Conservation (phyloP, 1,140 invertebrate species). For the Halyomorpha halys region DNA sequence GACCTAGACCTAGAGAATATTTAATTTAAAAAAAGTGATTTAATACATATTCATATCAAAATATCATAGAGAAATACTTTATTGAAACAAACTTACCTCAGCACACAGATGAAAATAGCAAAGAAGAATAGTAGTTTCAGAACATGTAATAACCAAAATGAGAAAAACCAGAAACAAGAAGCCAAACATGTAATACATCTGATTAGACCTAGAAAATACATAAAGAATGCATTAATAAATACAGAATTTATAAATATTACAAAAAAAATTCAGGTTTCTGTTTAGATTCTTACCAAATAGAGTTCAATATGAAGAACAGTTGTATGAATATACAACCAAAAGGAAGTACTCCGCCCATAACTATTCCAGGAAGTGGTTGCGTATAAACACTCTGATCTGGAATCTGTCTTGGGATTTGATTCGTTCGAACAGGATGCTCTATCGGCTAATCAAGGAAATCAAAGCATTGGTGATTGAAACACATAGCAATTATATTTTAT, state of each 20-base stretch:
- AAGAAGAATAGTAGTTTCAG: constrained; percentile 93
- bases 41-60: too few species aligned
- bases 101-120: constrained; percentile 99
- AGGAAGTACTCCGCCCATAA: constrained; percentile 96
- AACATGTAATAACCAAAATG: constrained; percentile 95
- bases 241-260: neutral
- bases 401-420: constrained; percentile 97
- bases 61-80: too few species aligned
- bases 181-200: constrained; percentile 99
- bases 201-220: constrained; percentile 58
- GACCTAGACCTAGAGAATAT: too few species aligned
- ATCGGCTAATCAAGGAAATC: constrained; percentile 53
- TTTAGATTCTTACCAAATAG: constrained; percentile 64
- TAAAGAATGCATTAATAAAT: constrained; percentile 4
- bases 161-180: constrained; percentile 96
- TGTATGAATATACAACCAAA: constrained; percentile 99
- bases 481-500: neutral
- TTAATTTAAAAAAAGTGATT: too few species aligned
- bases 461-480: neutral
- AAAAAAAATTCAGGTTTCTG: neutral
- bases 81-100: constrained; percentile 47
- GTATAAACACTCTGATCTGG: constrained; percentile 97
- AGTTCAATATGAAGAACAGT: constrained; percentile 97
- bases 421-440: constrained; percentile 94
- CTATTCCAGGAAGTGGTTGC: constrained; percentile 77